A percentile compares a stretch with the other conserved stretches of the same genome.
Conservation (phyloP, 2,888 invertebrate species). For the Autographa pulchrina region DNA sequence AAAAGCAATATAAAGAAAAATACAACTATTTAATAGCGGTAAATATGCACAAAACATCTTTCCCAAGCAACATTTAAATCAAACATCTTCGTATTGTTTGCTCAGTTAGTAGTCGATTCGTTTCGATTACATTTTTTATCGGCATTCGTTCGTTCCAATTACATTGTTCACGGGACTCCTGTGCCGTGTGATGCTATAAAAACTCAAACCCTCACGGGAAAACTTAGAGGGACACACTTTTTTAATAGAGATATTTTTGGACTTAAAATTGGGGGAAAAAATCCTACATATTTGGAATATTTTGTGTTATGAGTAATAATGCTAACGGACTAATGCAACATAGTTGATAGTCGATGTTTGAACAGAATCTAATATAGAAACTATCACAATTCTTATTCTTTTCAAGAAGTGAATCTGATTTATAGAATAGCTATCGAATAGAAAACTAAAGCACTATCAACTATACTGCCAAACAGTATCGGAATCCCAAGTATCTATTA, state of each 20-base stretch:
- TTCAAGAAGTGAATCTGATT: constrained; percentile 35
- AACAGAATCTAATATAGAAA: constrained; percentile 32
- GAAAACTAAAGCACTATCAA: constrained; percentile 23
- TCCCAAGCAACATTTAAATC: constrained; percentile 30
- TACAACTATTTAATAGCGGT: background rate
- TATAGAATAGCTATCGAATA: constrained; percentile 31
- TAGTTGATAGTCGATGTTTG: constrained; percentile 18
- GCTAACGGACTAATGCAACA: constrained; percentile 22
- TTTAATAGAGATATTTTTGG: background rate
- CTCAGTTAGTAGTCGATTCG: constrained; percentile 53
- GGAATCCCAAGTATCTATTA: constrained; percentile 12
- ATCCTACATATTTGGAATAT: background rate
- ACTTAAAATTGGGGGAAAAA: background rate
- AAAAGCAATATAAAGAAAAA: background rate
- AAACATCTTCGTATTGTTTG: constrained; percentile 44
- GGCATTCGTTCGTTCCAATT: constrained; percentile 65
- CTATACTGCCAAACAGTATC: constrained; percentile 9
- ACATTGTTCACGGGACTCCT: constrained; percentile 72
- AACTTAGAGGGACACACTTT: constrained; percentile 3
- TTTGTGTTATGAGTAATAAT: constrained; percentile 7
- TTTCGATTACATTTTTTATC: constrained; percentile 53
- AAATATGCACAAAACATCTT: constrained; percentile 13
- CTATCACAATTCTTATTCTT: constrained; percentile 20
- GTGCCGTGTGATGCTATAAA: constrained; percentile 71
- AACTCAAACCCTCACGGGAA: constrained; percentile 70